These are phyloP conservation scores for Lepidochrysops patricia DNA, from an alignment of 2,888 invertebrate genomes.

Conservation along the genomic window DNA sequence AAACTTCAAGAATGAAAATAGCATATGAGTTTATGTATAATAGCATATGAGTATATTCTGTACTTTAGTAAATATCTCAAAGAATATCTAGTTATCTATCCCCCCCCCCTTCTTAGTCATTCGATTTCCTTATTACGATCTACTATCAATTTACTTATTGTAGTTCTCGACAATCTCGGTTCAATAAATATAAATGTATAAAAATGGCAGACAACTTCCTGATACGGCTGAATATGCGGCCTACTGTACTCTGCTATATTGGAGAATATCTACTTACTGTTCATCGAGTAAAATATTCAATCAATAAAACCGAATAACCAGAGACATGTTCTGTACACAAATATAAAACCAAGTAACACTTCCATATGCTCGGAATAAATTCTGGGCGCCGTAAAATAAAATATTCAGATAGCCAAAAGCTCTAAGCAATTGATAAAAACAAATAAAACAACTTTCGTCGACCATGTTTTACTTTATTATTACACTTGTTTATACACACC, in stretches of 20 bases:
- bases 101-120: no score
- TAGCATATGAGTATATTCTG: no score
- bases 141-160: no score
- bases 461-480: background rate
- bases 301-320: background rate
- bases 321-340: background rate
- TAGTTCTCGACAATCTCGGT: no score
- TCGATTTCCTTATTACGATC: no score
- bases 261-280: no score
- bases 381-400: background rate
- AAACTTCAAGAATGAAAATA: background rate
- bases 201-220: no score
- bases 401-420: constrained; percentile 2
- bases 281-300: no score
- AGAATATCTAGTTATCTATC: background rate
- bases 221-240: no score
- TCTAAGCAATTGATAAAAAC: background rate
- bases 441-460: background rate
- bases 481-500: background rate
- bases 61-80: background rate
- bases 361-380: background rate
- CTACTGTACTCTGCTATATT: no score
- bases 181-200: no score
- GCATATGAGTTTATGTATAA: no score
- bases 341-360: background rate